Evolutionary conservation across 2,113 vertebrate genomes (phyloP), one percentile per base, ranked within the genome.

Genomic region (Mustela nigripes): DNA sequence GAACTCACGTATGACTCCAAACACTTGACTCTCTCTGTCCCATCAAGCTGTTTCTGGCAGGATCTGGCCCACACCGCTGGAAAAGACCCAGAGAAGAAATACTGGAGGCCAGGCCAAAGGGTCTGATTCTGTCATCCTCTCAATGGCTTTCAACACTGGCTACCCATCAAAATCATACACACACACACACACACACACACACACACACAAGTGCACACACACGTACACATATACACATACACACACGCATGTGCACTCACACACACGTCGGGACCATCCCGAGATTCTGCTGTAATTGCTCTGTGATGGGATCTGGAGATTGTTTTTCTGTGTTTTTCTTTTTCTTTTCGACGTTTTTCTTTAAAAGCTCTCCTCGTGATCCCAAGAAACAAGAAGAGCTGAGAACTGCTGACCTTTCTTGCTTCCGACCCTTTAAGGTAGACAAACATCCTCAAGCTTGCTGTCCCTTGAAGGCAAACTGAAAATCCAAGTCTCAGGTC

Each of bases 51-150:
- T 28, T 92, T 80, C 63, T 31, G 22, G 14, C 4, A 74, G 28
- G 42, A 53, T 10, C 73, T 81, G 31, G 16, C 19, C 89, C 15
- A 10, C 8, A 0, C 18, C 22, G 0, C 53, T 91, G 42, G 62
- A 28, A 83, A 91, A 73, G 45, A 88, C 76, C 78, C 67, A 96
- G 53, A n/a, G 22, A 48, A 89, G 36, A 74, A 45, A 71, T 53
- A 5, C 16, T 48, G 63, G 39, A 67, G 63, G 65, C 36, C 12
- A 56, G n/a, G 45, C 42, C 53, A 67, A 89, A 10, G 69, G 14
- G 24, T 80, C 60, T 58, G 36, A 93, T 39, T 82, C 45, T 48
- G 21, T 71, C 11, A 56, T 92, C 65, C 80, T 36, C 63, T 74
- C 48, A 36, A 39, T 73, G 48, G 56, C 76, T 36, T 92, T 74